phyloP scores from a whole-genome alignment of 1,140 invertebrate species.

The Ganaspis sp. region DNA sequence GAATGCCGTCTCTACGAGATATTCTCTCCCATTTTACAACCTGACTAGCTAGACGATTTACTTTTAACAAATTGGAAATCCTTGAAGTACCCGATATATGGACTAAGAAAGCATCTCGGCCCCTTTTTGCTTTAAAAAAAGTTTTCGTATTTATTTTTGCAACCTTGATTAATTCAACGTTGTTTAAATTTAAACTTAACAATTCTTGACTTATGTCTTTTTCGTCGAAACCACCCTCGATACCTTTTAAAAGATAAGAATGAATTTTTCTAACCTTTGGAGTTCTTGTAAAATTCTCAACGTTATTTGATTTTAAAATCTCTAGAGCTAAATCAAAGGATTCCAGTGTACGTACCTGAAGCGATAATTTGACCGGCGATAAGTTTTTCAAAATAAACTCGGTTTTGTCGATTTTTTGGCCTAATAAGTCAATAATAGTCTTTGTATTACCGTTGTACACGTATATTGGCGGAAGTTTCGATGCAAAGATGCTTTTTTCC shows the following conservation, averaged over 20 bases:
- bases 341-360: neutral
- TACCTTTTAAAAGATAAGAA: neutral
- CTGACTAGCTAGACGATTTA: constrained; percentile 26
- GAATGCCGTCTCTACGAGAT: neutral
- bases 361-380: neutral
- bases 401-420: neutral
- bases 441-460: neutral
- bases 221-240: neutral
- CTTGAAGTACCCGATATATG: neutral
- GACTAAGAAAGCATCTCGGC: neutral
- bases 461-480: neutral
- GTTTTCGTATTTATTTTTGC: neutral
- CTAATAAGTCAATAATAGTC: neutral
- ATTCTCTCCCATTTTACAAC: constrained; percentile 34
- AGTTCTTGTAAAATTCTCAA: neutral
- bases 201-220: neutral
- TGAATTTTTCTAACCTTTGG: neutral
- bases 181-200: neutral
- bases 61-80: neutral
- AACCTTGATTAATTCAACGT: neutral
- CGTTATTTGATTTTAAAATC: neutral
- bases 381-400: neutral
- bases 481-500: neutral
- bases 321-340: neutral
- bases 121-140: neutral